These are phyloP conservation scores for Myopa tessellatipennis DNA, from an alignment of 2,888 invertebrate genomes.

Conservation along the genomic window DNA sequence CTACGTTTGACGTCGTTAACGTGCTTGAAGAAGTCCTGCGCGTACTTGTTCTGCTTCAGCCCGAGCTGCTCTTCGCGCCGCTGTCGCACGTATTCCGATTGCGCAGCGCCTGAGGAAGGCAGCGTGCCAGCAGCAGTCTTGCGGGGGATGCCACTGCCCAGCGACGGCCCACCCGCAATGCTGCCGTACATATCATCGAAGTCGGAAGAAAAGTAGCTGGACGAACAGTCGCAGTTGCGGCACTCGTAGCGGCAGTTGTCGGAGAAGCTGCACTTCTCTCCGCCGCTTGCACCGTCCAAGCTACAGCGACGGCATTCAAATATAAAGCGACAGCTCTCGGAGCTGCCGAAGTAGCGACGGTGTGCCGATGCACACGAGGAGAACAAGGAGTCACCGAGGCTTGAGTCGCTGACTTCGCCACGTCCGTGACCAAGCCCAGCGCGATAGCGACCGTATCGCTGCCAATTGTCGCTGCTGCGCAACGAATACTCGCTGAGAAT, in stretches of 20 bases:
- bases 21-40: constrained; percentile 68
- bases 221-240: constrained; percentile 67
- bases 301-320: constrained; percentile 68
- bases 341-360: constrained; percentile 66
- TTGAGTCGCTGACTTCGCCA: constrained; percentile 63
- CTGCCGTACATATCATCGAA: constrained; percentile 66
- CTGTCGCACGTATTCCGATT: constrained; percentile 47
- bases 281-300: constrained; percentile 56
- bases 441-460: constrained; percentile 53
- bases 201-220: constrained; percentile 68
- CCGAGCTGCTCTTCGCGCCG: constrained; percentile 58
- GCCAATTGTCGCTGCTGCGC: constrained; percentile 65
- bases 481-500: constrained; percentile 66
- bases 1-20: constrained; percentile 68
- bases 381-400: constrained; percentile 61
- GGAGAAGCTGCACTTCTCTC: constrained; percentile 66
- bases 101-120: constrained; percentile 50
- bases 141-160: constrained; percentile 60
- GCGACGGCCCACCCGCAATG: constrained; percentile 49
- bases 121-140: constrained; percentile 62
- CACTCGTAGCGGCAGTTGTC: constrained; percentile 68
- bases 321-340: constrained; percentile 66
- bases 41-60: constrained; percentile 66
- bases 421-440: constrained; percentile 47
- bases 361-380: constrained; percentile 58